phyloP scores from a whole-genome alignment of 2,113 vertebrate genomes.

The Lagenorhynchus albirostris region DNA sequence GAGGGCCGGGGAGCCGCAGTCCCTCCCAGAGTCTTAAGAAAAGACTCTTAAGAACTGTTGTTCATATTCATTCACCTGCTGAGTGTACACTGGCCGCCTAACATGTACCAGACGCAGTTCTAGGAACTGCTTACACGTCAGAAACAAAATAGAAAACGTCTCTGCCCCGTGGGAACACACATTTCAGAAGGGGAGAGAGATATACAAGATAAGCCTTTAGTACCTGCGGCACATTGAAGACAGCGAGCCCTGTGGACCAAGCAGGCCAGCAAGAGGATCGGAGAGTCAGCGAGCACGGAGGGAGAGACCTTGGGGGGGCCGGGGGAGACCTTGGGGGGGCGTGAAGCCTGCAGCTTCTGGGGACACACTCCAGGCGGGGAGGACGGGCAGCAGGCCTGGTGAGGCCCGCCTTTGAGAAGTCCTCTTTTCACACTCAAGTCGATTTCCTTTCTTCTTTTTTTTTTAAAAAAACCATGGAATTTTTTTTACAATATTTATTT shows the following conservation, averaged over 20 bases:
- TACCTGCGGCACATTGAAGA: neutral
- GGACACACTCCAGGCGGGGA: neutral
- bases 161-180: neutral
- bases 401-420: neutral
- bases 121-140: neutral
- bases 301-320: too few species aligned
- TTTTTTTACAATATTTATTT: too few species aligned
- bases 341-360: neutral
- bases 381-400: too few species aligned
- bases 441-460: neutral
- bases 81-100: neutral
- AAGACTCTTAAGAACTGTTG: neutral
- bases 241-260: rapidly evolving
- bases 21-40: neutral
- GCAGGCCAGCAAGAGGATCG: neutral
- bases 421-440: neutral
- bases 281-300: rapidly evolving
- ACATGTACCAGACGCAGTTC: neutral
- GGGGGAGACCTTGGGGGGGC: too few species aligned
- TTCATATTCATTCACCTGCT: neutral
- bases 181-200: neutral
- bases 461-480: too few species aligned
- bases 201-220: neutral
- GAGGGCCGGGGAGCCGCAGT: neutral
- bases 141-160: neutral